These are phyloP conservation scores for Dimorphilus gyrociliatus DNA, from an alignment of 2,888 invertebrate species.

Conservation along the genomic window DNA sequence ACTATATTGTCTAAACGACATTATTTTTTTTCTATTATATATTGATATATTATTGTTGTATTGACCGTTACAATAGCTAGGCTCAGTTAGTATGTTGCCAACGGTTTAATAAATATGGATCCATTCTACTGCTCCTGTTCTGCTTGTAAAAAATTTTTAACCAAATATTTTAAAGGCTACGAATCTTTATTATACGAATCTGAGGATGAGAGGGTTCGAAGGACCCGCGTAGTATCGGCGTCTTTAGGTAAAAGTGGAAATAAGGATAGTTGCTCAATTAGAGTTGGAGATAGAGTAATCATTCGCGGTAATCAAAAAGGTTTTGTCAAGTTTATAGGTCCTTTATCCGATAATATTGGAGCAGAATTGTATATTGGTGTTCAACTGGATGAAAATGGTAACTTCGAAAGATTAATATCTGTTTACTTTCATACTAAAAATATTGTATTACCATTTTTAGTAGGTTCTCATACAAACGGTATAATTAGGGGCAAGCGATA, in stretches of 20 bases:
- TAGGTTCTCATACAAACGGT: constrained; percentile 27
- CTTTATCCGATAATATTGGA: constrained; percentile 22
- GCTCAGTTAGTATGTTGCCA: too few species aligned
- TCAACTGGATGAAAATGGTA: constrained; percentile 28
- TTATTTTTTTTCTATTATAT: too few species aligned
- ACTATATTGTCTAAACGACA: too few species aligned
- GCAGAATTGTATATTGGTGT: constrained; percentile 26
- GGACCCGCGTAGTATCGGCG: constrained; percentile 12
- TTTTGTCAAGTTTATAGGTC: constrained; percentile 24
- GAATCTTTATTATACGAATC: constrained; percentile 13
- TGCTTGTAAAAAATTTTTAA: constrained; percentile 25
- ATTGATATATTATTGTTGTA: too few species aligned
- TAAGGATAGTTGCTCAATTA: too few species aligned
- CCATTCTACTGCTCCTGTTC: constrained; percentile 26
- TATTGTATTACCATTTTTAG: constrained; percentile 10
- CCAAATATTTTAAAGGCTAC: constrained; percentile 16
- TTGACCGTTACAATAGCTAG: too few species aligned
- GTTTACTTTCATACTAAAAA: not conserved
- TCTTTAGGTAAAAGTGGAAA: constrained; percentile 4
- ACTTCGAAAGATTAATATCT: constrained; percentile 5
- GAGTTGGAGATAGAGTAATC: constrained; percentile 21
- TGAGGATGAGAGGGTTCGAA: constrained; percentile 10
- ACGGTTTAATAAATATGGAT: too few species aligned
- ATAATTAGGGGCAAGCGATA: constrained; percentile 26
- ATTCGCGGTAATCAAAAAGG: constrained; percentile 14